Base-by-base conservation (phyloP, 2,113 vertebrate genomes). In the Hypocryptadius cinnamomeus region DNA sequence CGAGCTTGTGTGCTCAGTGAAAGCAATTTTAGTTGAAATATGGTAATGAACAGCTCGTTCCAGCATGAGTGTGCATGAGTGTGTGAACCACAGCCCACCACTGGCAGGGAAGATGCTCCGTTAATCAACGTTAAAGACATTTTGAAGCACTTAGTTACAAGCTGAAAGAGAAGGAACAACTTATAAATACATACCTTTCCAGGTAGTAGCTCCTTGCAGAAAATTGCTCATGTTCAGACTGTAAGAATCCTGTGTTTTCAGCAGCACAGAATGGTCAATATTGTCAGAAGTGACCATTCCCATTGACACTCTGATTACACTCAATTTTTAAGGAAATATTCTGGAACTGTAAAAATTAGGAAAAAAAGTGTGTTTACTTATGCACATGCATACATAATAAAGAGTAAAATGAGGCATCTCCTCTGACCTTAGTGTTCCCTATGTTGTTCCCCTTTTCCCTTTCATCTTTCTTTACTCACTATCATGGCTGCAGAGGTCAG, bases 401-500 rank as follows among this genome's bases (percentile, higher is more conserved):
- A 61, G 19, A 64, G 6, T 42, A 81, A 76, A 64, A 64, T 10
- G 11, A 7, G 17, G 5, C n/a, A 39, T 7, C 21, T 77, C 4
- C 28, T 25, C 25, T n/a, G 61, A 6, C 5, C 4, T 57, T 1
- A 0, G 10, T 53, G 31, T 48, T 79, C 13, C 25, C 9, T 21
- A 0, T 5, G 0, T 15, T 40, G 13, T 7, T 89, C 4, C 27
- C n/a, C 8, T n/a, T 66, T 15, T 66, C 8, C 21, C 12, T 30
- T 64, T 63, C 18, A 4, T 79, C 48, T 53, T 59, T 20, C 4
- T 48, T 33, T 6, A 16, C 14, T 6, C 16, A 21, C 61, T 0
- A 6, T 4, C 1, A 2, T 22, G 42, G 9, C 57, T 47, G 56
- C 2, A 1, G 44, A 48, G 39, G 31, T 12, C 3, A 7, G 28